Base-by-base conservation (phyloP, 2,797 vertebrate species). In the Aulostomus chinensis region DNA sequence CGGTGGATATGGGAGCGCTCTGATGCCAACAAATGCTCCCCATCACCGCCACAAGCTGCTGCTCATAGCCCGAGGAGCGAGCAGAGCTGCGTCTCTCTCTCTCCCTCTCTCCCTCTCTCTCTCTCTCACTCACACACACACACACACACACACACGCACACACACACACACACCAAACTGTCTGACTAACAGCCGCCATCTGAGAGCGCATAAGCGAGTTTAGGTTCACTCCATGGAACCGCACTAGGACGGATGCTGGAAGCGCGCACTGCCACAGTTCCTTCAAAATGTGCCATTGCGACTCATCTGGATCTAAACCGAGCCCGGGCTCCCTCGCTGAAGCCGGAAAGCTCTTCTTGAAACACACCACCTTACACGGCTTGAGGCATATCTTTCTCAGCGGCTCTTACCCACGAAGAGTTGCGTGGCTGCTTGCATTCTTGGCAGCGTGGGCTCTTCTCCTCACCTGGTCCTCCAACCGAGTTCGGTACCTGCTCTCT, bases 391-490 rank as follows among this genome's bases (percentile, higher is more conserved):
- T 92, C 66, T 91, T 93, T 40, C 73, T 86, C 35, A 64, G 84
- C 60, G 88, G 88, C 26, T 92, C 90, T 0, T 90, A 90, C 71
- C 91, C 90, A 1, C 89, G 90, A 1, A 83, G 90, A 42, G 78
- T 89, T 1, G 91, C 91, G 31, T 93, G 92, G 92, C 80, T 92
- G 14, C 54, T 91, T 55, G 90, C 91, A 17, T 86, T 93, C 56
- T 45, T 91, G 14, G 80, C 89, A 0, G 88, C 89, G 0, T 6
- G 92, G 48, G 89, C 81, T 15, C 86, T 94, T 37, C 85, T 93
- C 12, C 78, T 92, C 78, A 88, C 90, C 60, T 93, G 92, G 91
- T 93, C 91, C 26, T 90, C 88, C 0, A 93, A 93, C 87, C 70
- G 90, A 24, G 88, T 93, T 56, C 85, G 87, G 13, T 94, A 93